Conservation (phyloP, 2,888 invertebrate genomes). For the Nymphalis urticae region DNA sequence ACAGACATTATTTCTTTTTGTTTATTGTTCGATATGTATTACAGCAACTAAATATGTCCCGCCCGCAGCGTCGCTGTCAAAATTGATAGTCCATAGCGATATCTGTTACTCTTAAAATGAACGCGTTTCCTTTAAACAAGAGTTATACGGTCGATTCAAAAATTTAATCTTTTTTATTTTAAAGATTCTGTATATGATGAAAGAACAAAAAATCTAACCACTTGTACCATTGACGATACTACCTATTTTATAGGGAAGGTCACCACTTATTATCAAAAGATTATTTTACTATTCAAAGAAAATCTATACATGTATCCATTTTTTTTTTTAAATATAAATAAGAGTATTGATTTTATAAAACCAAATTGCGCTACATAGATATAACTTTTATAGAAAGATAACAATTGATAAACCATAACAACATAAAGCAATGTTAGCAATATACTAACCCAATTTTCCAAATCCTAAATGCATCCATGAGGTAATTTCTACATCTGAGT, state of each 20-base stretch:
- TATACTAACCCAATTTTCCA: neutral
- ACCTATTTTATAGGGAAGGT: no score
- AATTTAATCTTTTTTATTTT: no score
- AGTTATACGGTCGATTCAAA: no score
- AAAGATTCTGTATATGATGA: no score
- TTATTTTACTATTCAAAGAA: no score
- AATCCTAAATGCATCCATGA: constrained; percentile 4
- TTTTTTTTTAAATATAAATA: no score
- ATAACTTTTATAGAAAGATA: neutral
- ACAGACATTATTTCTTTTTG: neutral
- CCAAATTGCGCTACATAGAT: neutral
- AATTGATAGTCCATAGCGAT: constrained; percentile 27
- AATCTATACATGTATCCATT: no score
- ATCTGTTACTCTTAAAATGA: constrained; percentile 24
- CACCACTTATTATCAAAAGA: no score
- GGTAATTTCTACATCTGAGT: constrained; percentile 9
- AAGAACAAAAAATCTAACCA: no score
- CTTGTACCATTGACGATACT: no score
- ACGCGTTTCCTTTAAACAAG: neutral
- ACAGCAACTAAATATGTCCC: constrained; percentile 5
- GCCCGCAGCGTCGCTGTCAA: constrained; percentile 21
- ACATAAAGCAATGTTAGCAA: neutral
- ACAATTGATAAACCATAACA: neutral
- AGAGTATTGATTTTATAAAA: no score
- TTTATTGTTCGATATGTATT: constrained; percentile 11